Evolutionary conservation across 2,888 invertebrate genomes (phyloP), one percentile per base, ranked within the genome.

Genomic region (Brassicogethes aeneus): DNA sequence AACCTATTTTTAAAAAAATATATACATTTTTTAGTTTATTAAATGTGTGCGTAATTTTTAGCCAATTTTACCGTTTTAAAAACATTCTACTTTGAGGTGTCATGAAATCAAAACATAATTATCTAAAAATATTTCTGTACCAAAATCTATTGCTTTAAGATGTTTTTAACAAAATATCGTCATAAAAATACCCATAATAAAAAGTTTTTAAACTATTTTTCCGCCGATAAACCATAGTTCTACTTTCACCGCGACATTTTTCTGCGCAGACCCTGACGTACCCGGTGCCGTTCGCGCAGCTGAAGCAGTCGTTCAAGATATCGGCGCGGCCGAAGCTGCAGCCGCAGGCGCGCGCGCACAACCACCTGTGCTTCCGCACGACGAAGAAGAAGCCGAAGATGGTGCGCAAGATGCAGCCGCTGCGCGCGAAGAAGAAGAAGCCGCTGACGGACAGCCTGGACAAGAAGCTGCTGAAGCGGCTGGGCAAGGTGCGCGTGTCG

Each of bases 391-490:
- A 39, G 5, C 36, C 38, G 8, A 48, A 42, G 34, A 43, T 48
- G 14, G 40, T 46, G 13, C 40, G 48, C 15, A 48, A 46, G 17
- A 48, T 53, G 36, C 16, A 39, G 40, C 34, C 37, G 29, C 34
- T 39, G 29, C 12, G 10, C 8, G 45, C 43, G 37, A 41, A 46
- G 43, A 13, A 14, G 14, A 16, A 38, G 41, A 29, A 45, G 46
- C 40, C 41, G 48, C 2, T 51, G 51, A 36, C 49, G 40, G 85
- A 85, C 55, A 76, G 77, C 2, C 63, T 76, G 7, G 86, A 86
- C 61, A 71, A 71, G 35, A 55, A 56, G 0, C 82, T 85, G 0
- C 56, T 81, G 35, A 73, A 75, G 35, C 70, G 71, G 78, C 82
- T 75, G 74, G 73, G 2, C 17, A 34, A 42, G 10, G 54, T 75